Conservation (phyloP, 1,140 invertebrate genomes). For the Manduca sexta region DNA sequence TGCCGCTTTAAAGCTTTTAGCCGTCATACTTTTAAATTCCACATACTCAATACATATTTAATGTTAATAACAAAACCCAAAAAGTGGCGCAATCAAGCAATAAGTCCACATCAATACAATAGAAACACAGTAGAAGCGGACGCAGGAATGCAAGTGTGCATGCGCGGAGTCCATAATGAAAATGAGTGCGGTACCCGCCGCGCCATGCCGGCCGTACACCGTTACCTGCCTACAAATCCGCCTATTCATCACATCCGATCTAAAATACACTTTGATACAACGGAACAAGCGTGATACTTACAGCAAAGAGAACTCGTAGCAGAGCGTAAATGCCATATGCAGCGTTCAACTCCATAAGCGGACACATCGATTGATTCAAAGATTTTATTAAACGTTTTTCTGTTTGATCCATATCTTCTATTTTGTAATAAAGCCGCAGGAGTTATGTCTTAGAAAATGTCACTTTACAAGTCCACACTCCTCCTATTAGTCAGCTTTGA, state of each 20-base stretch:
- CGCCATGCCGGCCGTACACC: constrained; percentile 19
- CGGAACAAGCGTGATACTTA: constrained; percentile 5
- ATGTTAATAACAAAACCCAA: not conserved
- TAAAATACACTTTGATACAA: constrained; percentile 18
- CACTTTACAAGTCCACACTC: no score
- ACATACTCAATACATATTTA: no score
- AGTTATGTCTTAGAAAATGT: no score
- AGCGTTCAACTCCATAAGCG: constrained; percentile 6
- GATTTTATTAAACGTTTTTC: constrained; percentile 8
- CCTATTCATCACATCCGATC: constrained; percentile 9
- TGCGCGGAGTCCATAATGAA: constrained; percentile 27
- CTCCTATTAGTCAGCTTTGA: no score
- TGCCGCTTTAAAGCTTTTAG: no score
- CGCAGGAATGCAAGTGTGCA: constrained; percentile 29
- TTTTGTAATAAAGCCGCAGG: no score
- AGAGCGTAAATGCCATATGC: constrained; percentile 19
- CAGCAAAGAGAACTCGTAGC: constrained; percentile 5
- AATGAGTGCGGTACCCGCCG: constrained; percentile 28
- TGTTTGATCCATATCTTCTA: no score
- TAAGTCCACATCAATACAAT: constrained; percentile 10
- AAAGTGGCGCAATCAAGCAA: constrained; percentile 3
- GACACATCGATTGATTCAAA: constrained; percentile 21
- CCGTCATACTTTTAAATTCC: no score
- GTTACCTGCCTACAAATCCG: constrained; percentile 22
- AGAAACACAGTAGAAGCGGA: constrained; percentile 8